Evolutionary conservation across 2,888 invertebrate genomes (phyloP).

Genomic region (Acrobeloides nanus): DNA sequence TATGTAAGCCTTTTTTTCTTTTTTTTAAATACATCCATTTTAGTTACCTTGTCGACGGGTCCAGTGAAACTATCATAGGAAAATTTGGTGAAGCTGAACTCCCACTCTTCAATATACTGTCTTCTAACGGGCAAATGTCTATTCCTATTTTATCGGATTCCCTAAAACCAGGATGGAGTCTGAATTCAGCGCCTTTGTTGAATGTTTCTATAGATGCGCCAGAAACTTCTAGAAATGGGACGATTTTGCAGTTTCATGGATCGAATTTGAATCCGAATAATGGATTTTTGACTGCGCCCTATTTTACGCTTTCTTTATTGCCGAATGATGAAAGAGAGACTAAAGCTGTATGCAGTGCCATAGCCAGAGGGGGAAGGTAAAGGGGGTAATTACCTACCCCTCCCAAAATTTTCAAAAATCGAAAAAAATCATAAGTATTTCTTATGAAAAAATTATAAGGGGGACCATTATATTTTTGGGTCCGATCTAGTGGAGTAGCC

Average conservation of each 20-base stretch:
- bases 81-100: no score
- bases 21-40: not conserved
- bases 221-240: slow-evolving; percentile 14
- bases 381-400: no score
- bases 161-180: slow-evolving; percentile 4
- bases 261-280: slow-evolving; percentile 24
- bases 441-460: no score
- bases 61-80: not conserved
- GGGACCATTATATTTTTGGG: no score
- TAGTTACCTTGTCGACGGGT: not conserved
- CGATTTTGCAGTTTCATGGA: slow-evolving; percentile 28
- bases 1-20: slow-evolving; percentile 15
- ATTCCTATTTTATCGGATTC: not conserved
- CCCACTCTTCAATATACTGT: not conserved
- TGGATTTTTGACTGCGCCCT: slow-evolving; percentile 26
- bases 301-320: slow-evolving; percentile 26
- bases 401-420: no score
- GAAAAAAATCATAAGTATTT: no score
- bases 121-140: not conserved
- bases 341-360: no score
- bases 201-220: slow-evolving; percentile 9
- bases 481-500: no score
- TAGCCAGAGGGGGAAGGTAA: no score
- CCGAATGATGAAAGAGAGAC: slow-evolving; percentile 9
- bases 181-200: slow-evolving; percentile 14